Conservation (phyloP, 2,888 invertebrate genomes). For the Agapostemon virescens region DNA sequence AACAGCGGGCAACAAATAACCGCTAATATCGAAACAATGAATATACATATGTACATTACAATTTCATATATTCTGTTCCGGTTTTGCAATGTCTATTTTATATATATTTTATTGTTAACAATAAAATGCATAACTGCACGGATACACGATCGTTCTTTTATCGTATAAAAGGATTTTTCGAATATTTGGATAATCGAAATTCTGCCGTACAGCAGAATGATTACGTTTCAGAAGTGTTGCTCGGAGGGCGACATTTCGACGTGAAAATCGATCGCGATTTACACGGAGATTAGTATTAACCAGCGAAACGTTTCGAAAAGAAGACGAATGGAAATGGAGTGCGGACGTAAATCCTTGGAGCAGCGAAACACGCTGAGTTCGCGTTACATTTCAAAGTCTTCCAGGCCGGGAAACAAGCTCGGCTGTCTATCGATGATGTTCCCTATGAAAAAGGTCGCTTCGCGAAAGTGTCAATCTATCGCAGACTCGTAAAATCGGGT, state of each 20-base stretch:
- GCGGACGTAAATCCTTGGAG: conserved; percentile 1
- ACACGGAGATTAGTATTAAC: neutral
- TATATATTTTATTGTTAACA: too few relatives aligned
- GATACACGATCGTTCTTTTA: too few relatives aligned
- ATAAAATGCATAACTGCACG: too few relatives aligned
- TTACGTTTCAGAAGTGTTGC: too few relatives aligned
- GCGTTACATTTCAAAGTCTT: conserved; percentile 29
- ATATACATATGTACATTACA: too few relatives aligned
- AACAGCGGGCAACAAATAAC: too few relatives aligned
- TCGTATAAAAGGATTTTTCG: too few relatives aligned
- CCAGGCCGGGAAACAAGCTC: neutral
- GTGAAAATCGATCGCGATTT: neutral
- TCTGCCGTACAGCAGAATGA: too few relatives aligned
- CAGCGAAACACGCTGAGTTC: conserved; percentile 12
- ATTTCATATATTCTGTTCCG: too few relatives aligned
- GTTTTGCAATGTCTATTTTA: too few relatives aligned
- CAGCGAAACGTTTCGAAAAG: neutral
- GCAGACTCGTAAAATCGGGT: conserved; percentile 47
- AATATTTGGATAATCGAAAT: too few relatives aligned
- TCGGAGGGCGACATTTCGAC: neutral
- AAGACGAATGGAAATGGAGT: neutral
- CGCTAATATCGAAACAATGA: too few relatives aligned
- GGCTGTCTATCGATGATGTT: conserved; percentile 50
- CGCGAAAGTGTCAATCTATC: conserved; percentile 54
- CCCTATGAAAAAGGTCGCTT: conserved; percentile 38